Base-by-base conservation (phyloP, 1,140 invertebrate species). In the Brachionus angularis region DNA sequence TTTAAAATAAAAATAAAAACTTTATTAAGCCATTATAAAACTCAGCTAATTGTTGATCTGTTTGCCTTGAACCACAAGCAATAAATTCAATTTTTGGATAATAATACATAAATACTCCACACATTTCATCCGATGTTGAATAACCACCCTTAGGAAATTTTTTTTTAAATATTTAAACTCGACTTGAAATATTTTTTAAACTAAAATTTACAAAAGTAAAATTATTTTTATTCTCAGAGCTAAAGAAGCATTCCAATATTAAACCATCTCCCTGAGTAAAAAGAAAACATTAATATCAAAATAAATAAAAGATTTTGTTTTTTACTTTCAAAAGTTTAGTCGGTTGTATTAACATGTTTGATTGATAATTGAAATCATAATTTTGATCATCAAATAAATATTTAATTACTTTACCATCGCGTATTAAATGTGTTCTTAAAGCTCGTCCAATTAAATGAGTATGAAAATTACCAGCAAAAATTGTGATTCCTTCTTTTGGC, bases 321-420 rank as follows among this genome's bases (percentile, higher is more conserved):
- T n/a, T 21, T 61, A 61, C 55, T 0, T 25, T 25, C 12, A 23
- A 27, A 36, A 61, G 39, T 39, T 64, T 64, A 47, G 39, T 46
- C 8, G 61, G 61, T 44, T 64, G 39, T 14, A 64, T 64, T n/a
- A 47, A 44, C 18, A 64, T 64, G 23, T 64, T 64, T 16, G 61
- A 46, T 33, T 64, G 61, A 64, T 64, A 64, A 21, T 64, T 64
- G 36, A 64, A 64, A 64, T 64, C 61, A 10, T 64, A 64, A 21
- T 44, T 39, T 44, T 44, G 61, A 46, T 64, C 61, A 64, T 64
- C 61, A 47, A 64, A 64, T 21, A 64, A 39, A 47, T 47, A 47
- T 27, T 64, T 47, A 7, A 64, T 33, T n/a, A 64, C 14, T 33
- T 64, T 44, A 25, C 36, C 61, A 47, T 44, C 31, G 10, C 61